These are phyloP conservation scores for Ferdinandea cuprea DNA, from an alignment of 2,888 invertebrate species.

Conservation along the genomic window DNA sequence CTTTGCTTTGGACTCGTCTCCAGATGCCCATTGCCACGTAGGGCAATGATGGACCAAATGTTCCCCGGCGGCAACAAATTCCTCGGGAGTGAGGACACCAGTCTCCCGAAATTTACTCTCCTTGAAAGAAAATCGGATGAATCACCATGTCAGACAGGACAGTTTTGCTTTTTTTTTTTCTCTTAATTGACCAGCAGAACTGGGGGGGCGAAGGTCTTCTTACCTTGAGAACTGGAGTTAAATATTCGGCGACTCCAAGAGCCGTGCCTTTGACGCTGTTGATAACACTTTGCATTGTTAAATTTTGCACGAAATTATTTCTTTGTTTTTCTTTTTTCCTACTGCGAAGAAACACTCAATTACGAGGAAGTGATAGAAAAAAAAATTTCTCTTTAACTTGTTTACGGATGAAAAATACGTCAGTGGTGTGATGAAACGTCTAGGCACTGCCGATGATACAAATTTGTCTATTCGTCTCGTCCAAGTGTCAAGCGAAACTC, in stretches of 20 bases:
- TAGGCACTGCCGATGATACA: slow-evolving; percentile 40
- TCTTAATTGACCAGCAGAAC: not conserved
- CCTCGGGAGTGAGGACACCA: slow-evolving; percentile 99
- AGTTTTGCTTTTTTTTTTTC: slow-evolving; percentile 25
- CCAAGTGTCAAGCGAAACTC: slow-evolving; percentile 28
- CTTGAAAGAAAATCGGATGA: slow-evolving; percentile 83
- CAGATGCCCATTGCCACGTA: slow-evolving; percentile 98
- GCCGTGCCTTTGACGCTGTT: slow-evolving; percentile 98
- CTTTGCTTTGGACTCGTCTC: slow-evolving; percentile 94
- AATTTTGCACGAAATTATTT: not conserved
- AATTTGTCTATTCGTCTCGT: slow-evolving; percentile 37
- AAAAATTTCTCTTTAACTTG: slow-evolving; percentile 60
- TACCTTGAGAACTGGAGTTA: slow-evolving; percentile 98
- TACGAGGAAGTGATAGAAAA: slow-evolving; percentile 30
- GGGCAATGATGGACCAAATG: slow-evolving; percentile 99
- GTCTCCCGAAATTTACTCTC: slow-evolving; percentile 99
- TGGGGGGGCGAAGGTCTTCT: slow-evolving; percentile 30
- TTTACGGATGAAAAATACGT: slow-evolving; percentile 67
- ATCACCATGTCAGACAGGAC: slow-evolving; percentile 32
- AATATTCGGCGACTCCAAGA: slow-evolving; percentile 96
- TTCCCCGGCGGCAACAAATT: slow-evolving; percentile 99
- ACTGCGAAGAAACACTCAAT: slow-evolving; percentile 19
- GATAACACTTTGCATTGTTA: slow-evolving; percentile 95
- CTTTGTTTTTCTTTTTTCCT: slow-evolving; percentile 30
- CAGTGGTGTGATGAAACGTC: slow-evolving; percentile 49